Base-by-base conservation (phyloP, 2,888 invertebrate genomes). In the Dilophus febrilis region DNA sequence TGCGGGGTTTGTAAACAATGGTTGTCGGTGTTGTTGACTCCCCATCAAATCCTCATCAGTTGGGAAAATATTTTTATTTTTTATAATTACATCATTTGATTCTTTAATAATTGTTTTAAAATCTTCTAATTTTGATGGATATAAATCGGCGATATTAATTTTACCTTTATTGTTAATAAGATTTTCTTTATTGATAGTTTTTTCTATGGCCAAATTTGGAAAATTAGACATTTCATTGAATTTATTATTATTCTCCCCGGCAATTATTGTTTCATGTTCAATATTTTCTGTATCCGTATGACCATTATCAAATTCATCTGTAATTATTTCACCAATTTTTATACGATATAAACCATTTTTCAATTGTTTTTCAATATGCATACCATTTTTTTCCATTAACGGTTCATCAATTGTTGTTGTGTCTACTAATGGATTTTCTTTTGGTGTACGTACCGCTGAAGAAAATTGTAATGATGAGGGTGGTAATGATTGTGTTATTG, bases 61-160 rank as follows among this genome's bases (percentile, higher is more conserved):
- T 27, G 14, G 27, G 28, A 39, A 34, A 17, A 36, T 36, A 33
- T 42, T 31, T 37, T 45, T 45, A 40, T 55, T 53, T 34, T 47
- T 49, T 12, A 56, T 45, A 37, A 56, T 31, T 41, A 53, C 53
- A 4, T 51, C 53, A 45, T 56, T 58, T 28, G 53, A 53, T 34
- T 51, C 53, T 32, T 48, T 48, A 43, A 56, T 57, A 36, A 57
- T 51, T 16, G 56, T 52, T 34, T 52, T 54, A 35, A 58, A 56
- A 38, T 61, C 58, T 14, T 61, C 58, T 17, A 53, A 34, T 44
- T 58, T 55, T 34, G 59, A 44, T 6, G 61, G 59, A 49, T 58
- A 58, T 12, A 59, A 47, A 47, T 61, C 59, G 17, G 55, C 51
- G 35, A 60, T 60, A 44, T 58, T 59, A n/a, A 58, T 49, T 42